Percentiles rank a stretch among this genome's conserved stretches.
Evolutionary conservation across 2,888 invertebrate species (phyloP).

Genomic region (Sisyra terminalis): DNA sequence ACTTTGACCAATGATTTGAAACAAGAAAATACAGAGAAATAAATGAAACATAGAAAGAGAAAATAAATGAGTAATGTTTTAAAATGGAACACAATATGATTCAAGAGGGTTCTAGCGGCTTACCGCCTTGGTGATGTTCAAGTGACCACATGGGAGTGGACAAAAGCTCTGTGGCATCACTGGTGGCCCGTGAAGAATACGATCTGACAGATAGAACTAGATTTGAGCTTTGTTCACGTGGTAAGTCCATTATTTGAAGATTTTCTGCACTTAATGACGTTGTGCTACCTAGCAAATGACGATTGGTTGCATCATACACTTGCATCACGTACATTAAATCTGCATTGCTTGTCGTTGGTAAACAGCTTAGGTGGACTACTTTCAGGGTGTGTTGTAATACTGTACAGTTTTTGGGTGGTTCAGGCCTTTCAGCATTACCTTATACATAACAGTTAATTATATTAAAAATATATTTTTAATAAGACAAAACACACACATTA

Average conservation of each 20-base stretch:
- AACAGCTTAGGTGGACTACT: slow-evolving; percentile 30
- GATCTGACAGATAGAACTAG: slow-evolving; percentile 32
- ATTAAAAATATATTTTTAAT: too few relatives aligned
- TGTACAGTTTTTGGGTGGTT: slow-evolving; percentile 35
- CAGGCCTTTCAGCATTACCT: slow-evolving; percentile 19
- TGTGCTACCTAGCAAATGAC: slow-evolving; percentile 30
- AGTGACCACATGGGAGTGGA: slow-evolving; percentile 18
- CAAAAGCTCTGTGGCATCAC: slow-evolving; percentile 33
- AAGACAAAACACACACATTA: too few relatives aligned
- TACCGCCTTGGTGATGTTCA: slow-evolving; percentile 8
- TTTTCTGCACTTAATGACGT: slow-evolving; percentile 30
- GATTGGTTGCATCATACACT: slow-evolving; percentile 33
- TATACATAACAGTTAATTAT: neutral
- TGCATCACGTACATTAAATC: slow-evolving; percentile 29
- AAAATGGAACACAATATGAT: too few relatives aligned
- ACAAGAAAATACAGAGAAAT: too few relatives aligned
- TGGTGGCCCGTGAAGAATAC: slow-evolving; percentile 29
- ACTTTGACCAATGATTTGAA: too few relatives aligned
- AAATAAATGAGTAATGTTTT: too few relatives aligned
- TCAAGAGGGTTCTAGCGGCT: slow-evolving; percentile 1
- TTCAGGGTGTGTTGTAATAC: slow-evolving; percentile 28
- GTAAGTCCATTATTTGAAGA: slow-evolving; percentile 27
- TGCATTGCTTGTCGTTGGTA: slow-evolving; percentile 18
- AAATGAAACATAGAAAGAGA: too few relatives aligned
- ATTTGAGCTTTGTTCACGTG: slow-evolving; percentile 23